A percentile compares a stretch with the other conserved stretches of the same genome.
Conservation (phyloP, 2,797 vertebrate genomes). For the Trachops cirrhosus region DNA sequence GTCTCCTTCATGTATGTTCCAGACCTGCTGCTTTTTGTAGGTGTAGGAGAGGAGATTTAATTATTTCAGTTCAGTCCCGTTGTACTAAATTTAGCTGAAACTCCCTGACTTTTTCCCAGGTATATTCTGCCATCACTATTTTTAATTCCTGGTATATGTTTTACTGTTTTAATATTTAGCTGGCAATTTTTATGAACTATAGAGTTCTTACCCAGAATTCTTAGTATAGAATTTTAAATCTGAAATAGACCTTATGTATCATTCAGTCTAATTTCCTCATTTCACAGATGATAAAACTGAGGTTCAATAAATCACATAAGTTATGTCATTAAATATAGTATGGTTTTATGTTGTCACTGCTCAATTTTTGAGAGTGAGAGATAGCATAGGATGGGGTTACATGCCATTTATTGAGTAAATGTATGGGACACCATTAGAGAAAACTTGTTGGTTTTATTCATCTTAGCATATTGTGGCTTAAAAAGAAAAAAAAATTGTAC, state of each 20-base stretch:
- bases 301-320: background rate
- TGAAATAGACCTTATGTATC: background rate
- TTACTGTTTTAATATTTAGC: background rate
- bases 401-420: background rate
- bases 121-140: background rate
- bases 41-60: background rate
- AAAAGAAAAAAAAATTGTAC: background rate
- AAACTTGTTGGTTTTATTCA: background rate
- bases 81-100: background rate
- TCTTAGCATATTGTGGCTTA: background rate
- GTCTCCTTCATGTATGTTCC: background rate
- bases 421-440: background rate
- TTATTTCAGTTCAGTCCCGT: background rate
- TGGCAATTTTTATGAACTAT: background rate
- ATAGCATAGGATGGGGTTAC: background rate
- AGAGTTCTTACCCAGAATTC: background rate
- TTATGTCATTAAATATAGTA: background rate
- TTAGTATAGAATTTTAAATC: constrained; percentile 9
- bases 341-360: background rate
- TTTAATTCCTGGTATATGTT: background rate
- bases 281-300: background rate
- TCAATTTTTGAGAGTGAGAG: background rate
- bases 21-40: background rate
- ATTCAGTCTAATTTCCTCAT: background rate
- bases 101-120: background rate